Base-by-base conservation (phyloP, 1,140 invertebrate genomes). In the Apis dorsata region DNA sequence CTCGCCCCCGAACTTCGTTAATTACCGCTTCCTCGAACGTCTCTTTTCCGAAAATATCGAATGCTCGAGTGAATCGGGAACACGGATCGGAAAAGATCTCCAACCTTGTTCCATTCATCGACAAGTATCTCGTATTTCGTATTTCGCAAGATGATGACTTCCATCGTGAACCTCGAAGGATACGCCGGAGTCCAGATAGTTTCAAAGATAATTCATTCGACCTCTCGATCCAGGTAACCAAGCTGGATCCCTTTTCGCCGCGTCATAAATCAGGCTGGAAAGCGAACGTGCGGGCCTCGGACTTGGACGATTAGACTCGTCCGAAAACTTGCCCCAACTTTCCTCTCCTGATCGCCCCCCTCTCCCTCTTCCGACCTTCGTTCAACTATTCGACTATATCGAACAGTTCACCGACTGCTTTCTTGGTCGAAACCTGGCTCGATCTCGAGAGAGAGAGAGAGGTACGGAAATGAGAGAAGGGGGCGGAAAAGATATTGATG, bases 301-400 rank as follows among this genome's bases (percentile, higher is more conserved):
- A 85, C 86, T 88, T 83, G 15, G 68, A 78, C 86, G 86, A 88
- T 88, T 88, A 88, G 86, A 88, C 84, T 83, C 79, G 86, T 85
- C 34, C 80, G 77, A 83, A 34, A 88, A 88, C 79, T 88, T 88
- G 77, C n/a, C n/a, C 49, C 49, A 88, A 88, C 79, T 88, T 88
- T 83, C 84, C 71, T 72, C 34, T 68, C 75, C 62, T 60, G 63
- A 63, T 77, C 79, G 79, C 60, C 86, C 77, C 79, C 65, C 62
- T 75, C 79, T 74, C 68, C 83, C 85, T 82, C 86, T 79, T 82
- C 66, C 73, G 80, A 85, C 80, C 72, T 86, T 86, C 83, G 74
- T 84, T 87, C 81, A 85, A 87, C 73, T 66, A 81, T 65, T 63
- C 82, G 51, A 78, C 69, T 69, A 63, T 70, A 69, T 53, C 65